Evolutionary conservation across 2,888 invertebrate species (phyloP), one percentile per base, ranked within the genome.

Genomic region (Drosophila formosana): DNA sequence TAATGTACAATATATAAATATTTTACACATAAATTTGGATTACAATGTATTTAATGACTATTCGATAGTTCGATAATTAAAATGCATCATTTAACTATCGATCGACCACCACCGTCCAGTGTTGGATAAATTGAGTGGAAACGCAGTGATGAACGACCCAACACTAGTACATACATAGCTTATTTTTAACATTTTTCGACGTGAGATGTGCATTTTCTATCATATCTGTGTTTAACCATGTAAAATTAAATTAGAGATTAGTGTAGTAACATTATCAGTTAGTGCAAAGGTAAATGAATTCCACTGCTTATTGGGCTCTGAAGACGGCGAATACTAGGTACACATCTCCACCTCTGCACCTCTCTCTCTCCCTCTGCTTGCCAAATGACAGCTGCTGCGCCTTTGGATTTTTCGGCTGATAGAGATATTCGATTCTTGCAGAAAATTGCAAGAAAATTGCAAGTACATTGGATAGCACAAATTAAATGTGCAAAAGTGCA

Each of bases 151-250:
- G 64, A 71, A 57, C 64, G 46, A 75, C 47, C 51, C 76, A 75
- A 75, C 75, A 75, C 75, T 75, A 75, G 75, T 62, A 79, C 78
- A 79, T 78, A 82, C 82, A 82, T 80, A 82, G 82, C 80, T 81
- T 81, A 81, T 82, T 81, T 81, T 81, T 81, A 83, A 79, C 73
- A 83, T 74, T 84, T 84, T 84, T 82, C 82, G 85, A 71, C 70
- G 84, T 81, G 78, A 80, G 82, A 84, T 82, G 80, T 83, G 85
- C 83, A 83, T 83, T 83, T 86, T 83, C 78, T 80, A 85, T 80
- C 62, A 80, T 75, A 82, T 85, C 78, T 72, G 82, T 83, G 86
- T 82, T 85, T 85, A 82, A 82, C 67, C 78, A 86, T 86, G 83
- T 86, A 83, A 86, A 85, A 72, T 80, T 72, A 71, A 80, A 83